phyloP scores from a whole-genome alignment of 2,113 vertebrate species.

The Pycnonotus jocosus region DNA sequence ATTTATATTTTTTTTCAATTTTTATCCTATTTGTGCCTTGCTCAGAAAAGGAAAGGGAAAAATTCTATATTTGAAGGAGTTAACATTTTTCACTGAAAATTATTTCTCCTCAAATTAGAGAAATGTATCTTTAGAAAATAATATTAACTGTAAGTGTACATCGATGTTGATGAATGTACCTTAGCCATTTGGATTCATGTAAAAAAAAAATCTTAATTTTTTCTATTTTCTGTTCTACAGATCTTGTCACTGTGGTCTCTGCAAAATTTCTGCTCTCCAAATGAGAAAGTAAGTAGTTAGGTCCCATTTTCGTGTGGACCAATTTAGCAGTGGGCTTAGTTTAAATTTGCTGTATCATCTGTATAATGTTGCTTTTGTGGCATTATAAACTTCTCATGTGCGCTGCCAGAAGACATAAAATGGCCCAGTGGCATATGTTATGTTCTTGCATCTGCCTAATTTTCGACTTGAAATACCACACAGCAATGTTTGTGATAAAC shows the following conservation, averaged over 20 bases:
- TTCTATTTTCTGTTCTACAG: background rate
- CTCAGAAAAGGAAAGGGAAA: background rate
- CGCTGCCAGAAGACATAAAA: slow-evolving; percentile 43
- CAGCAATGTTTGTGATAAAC: slow-evolving; percentile 51
- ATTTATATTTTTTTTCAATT: background rate
- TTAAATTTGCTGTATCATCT: slow-evolving; percentile 49
- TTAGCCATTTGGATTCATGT: background rate
- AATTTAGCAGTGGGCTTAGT: background rate
- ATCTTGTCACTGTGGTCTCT: background rate
- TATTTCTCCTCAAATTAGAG: background rate
- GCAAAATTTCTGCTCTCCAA: background rate
- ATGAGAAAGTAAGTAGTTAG: background rate
- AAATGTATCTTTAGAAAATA: background rate
- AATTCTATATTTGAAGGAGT: background rate
- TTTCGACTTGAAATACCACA: slow-evolving; percentile 46
- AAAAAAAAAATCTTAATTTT: background rate
- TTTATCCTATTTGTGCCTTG: background rate
- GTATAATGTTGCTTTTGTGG: slow-evolving; percentile 36
- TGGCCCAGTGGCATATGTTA: slow-evolving; percentile 49
- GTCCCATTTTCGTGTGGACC: background rate
- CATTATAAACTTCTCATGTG: slow-evolving; percentile 40
- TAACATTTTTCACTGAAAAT: background rate
- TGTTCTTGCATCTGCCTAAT: slow-evolving; percentile 53
- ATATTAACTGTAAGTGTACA: background rate
- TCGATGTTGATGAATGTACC: background rate